phyloP scores from a whole-genome alignment of 2,888 invertebrate genomes.

The Eupithecia dodoneata region DNA sequence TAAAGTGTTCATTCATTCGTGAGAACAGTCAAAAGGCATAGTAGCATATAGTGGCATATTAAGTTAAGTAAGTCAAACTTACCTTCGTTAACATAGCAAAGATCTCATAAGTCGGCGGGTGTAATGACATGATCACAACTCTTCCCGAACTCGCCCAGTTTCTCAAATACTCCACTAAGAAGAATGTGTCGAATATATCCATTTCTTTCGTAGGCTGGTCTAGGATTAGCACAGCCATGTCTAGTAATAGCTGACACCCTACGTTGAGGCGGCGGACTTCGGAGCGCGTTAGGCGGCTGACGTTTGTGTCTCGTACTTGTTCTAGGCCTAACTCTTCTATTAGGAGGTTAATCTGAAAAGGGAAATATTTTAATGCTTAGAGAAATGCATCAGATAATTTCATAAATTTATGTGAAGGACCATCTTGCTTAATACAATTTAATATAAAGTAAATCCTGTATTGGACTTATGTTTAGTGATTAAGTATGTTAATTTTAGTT shows the following conservation, averaged over 20 bases:
- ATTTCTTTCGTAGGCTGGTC: slow-evolving; percentile 95
- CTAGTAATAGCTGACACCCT: slow-evolving; percentile 94
- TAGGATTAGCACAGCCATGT: slow-evolving; percentile 93
- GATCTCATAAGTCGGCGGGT: slow-evolving; percentile 97
- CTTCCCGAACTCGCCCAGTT: slow-evolving; percentile 94
- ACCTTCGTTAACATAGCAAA: slow-evolving; percentile 95
- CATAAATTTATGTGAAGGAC: neutral
- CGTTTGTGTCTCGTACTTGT: slow-evolving; percentile 94
- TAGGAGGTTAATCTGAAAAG: slow-evolving; percentile 90
- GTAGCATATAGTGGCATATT: no score
- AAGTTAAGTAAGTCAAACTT: no score
- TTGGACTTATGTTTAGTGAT: no score
- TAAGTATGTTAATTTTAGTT: no score
- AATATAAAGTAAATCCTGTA: no score
- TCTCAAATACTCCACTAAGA: slow-evolving; percentile 95
- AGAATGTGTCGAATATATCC: slow-evolving; percentile 98
- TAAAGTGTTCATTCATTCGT: no score
- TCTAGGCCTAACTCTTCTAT: slow-evolving; percentile 96
- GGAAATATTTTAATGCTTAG: neutral
- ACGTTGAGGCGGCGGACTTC: slow-evolving; percentile 94
- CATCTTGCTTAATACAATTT: neutral
- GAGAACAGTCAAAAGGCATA: no score
- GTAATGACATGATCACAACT: slow-evolving; percentile 94
- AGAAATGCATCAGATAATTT: neutral
- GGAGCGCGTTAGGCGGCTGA: slow-evolving; percentile 93